Evolutionary conservation across 2,797 vertebrate genomes (phyloP), one percentile per base, ranked within the genome.

Genomic region (Myoxocephalus aenaeus): DNA sequence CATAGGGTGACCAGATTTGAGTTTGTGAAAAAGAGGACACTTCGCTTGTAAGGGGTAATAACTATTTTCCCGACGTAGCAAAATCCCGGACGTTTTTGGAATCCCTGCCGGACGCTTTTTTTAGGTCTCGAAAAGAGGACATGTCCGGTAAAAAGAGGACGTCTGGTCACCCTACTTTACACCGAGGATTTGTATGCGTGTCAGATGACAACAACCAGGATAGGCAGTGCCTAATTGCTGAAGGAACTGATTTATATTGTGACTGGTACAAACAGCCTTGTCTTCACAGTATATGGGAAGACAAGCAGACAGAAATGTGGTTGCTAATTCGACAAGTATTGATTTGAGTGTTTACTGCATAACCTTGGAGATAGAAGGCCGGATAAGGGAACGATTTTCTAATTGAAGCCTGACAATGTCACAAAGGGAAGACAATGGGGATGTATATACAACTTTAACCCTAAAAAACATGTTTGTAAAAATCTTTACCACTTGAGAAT

Each of bases 271-370:
- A 32, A 53, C 3, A 51, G 63, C 25, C 29, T 32, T 69, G 54
- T 71, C 72, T 69, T 82, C 22, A 80, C 27, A 46, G 50, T 63
- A n/a, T 15, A 73, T 22, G 32, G 36, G 25, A 73, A 68, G 44
- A 63, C 70, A 81, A 51, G 65, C 57, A 79, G 61, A 29, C 73
- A 81, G 38, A 70, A 73, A 20, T 51, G 25, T 1, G 38, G 38
- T 36, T 82, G 77, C 81, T 87, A 90, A 87, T 81, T 83, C 86
- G 85, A 82, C 64, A 76, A 75, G 53, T 75, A 85, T 80, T 76
- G 83, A 88, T 67, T 79, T 56, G 59, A 72, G n/a, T n/a, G 4
- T 77, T 74, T 74, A 62, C 65, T 29, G 63, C 27, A 46, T 51
- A 72, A 73, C 56, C 73, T 76, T 57, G 17, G 38, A 56, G 58